These are phyloP conservation scores for Eremophila alpestris DNA, from an alignment of 2,797 vertebrate species.

Conservation along the genomic window DNA sequence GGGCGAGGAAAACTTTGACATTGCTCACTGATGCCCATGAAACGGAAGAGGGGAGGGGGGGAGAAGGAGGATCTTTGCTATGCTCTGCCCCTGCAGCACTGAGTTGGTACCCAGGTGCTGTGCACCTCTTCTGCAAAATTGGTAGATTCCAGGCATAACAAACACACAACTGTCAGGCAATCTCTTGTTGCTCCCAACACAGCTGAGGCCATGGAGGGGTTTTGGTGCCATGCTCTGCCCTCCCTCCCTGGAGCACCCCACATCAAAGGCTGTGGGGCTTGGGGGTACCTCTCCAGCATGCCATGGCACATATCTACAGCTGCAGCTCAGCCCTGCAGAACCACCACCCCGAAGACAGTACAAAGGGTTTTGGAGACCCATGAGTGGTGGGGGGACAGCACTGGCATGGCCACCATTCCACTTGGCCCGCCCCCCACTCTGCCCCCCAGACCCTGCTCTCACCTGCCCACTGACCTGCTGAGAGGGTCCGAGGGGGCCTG, in stretches of 20 bases:
- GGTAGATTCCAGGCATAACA: background rate
- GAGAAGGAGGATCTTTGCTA: background rate
- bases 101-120: background rate
- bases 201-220: background rate
- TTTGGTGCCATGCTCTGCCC: background rate
- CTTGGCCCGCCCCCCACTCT: background rate
- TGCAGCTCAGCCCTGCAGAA: conserved; percentile 58
- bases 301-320: conserved; percentile 20
- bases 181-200: background rate
- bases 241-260: background rate
- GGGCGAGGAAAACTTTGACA: background rate
- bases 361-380: conserved; percentile 72
- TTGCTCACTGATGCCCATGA: background rate
- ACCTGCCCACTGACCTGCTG: conserved; percentile 74
- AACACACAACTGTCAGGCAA: background rate
- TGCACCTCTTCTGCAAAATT: background rate
- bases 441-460: background rate
- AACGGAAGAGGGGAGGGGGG: background rate
- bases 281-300: background rate
- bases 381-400: background rate
- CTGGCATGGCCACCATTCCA: background rate
- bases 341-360: conserved; percentile 43
- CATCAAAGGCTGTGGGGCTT: background rate
- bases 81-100: background rate
- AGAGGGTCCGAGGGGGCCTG: conserved; percentile 31